A percentile compares a stretch with the other conserved stretches of the same genome.
phyloP scores from a whole-genome alignment of 2,888 invertebrate species.

The Drosophila quinaria region DNA sequence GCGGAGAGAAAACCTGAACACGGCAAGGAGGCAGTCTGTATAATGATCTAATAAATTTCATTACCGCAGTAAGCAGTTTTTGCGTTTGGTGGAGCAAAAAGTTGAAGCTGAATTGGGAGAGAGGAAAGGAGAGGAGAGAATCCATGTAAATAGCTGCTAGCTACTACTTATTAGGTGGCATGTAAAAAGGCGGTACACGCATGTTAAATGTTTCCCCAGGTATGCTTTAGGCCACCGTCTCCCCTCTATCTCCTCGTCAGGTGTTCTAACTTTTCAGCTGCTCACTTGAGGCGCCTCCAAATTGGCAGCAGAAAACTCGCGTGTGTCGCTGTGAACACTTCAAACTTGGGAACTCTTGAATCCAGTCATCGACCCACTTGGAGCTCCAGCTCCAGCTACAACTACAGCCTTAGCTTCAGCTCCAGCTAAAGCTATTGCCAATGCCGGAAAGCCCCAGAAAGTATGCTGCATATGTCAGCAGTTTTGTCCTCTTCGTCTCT shows the following conservation, averaged over 20 bases:
- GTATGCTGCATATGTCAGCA: conserved; percentile 74
- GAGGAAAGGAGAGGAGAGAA: not conserved
- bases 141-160: conserved; percentile 32
- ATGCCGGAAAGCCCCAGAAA: conserved; percentile 41
- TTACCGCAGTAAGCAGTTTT: conserved; percentile 71
- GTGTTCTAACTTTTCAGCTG: conserved; percentile 56
- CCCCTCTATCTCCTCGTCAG: conserved; percentile 25
- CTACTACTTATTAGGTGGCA: conserved; percentile 41
- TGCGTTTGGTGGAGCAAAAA: conserved; percentile 47
- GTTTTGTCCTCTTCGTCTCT: conserved; percentile 43
- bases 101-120: conserved; percentile 5
- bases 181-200: conserved; percentile 11
- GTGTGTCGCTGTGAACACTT: conserved; percentile 60
- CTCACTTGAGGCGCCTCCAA: conserved; percentile 56
- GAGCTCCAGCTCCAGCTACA: conserved; percentile 30
- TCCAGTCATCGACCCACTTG: conserved; percentile 68
- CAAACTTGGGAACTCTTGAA: conserved; percentile 68
- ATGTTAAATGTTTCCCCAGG: conserved; percentile 19
- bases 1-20: not conserved
- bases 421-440: conserved; percentile 35
- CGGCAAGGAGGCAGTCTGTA: conserved; percentile 62
- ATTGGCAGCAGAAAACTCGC: conserved; percentile 47
- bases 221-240: conserved; percentile 37
- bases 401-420: conserved; percentile 22
- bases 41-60: conserved; percentile 81